Conservation (phyloP, 37 sponge, comb jelly and placozoan species). For the Halichondria panicea region DNA sequence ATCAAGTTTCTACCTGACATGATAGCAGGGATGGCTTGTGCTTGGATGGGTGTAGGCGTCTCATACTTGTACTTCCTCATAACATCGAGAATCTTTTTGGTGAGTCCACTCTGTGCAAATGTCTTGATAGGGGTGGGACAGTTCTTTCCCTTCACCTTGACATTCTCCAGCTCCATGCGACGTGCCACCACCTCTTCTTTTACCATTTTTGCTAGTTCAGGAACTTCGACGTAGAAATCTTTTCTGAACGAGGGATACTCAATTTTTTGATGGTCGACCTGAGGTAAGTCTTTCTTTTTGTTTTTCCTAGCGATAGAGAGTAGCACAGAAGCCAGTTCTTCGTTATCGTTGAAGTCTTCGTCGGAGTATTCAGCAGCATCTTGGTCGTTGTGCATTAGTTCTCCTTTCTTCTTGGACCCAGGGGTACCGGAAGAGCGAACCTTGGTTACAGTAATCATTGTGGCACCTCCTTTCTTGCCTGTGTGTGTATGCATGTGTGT, state of each 20-base stretch:
- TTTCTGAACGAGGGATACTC: constrained; percentile 86
- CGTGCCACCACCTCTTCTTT: constrained; percentile 78
- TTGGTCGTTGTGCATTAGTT: constrained; percentile 86
- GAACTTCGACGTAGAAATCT: constrained; percentile 96
- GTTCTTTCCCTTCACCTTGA: constrained; percentile 91
- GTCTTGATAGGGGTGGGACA: constrained; percentile 96
- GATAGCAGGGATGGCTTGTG: constrained; percentile 95
- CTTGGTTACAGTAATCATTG: constrained; percentile 44
- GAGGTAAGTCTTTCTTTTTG: constrained; percentile 88
- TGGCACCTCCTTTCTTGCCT: constrained; percentile 2
- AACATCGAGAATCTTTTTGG: constrained; percentile 70
- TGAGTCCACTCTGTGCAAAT: constrained; percentile 93
- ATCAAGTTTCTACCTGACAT: constrained; percentile 97
- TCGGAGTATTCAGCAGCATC: constrained; percentile 92
- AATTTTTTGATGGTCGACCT: constrained; percentile 81
- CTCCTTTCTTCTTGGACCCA: constrained; percentile 74
- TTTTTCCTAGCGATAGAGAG: constrained; percentile 63
- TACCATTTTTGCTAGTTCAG: constrained; percentile 92
- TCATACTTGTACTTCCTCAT: constrained; percentile 84
- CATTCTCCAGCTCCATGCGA: constrained; percentile 74
- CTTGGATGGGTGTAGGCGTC: constrained; percentile 96
- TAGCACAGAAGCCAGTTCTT: constrained; percentile 68
- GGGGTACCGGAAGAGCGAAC: constrained; percentile 16
- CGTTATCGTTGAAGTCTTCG: constrained; percentile 79
- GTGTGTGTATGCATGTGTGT: not conserved